phyloP scores from a whole-genome alignment of 2,888 invertebrate genomes.

The Nomada goodeniana region DNA sequence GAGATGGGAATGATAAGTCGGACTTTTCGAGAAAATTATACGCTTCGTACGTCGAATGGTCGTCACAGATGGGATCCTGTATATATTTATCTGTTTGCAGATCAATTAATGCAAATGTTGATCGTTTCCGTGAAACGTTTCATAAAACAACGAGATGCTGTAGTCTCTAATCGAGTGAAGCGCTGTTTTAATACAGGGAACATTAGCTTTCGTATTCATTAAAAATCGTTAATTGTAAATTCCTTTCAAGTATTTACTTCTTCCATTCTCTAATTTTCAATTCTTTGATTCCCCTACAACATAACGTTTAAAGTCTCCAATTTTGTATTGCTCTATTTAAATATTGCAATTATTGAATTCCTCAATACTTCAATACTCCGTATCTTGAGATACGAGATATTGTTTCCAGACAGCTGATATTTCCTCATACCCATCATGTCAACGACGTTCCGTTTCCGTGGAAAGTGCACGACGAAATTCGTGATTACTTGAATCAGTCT shows the following conservation, averaged over 20 bases:
- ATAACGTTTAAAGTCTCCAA: neutral
- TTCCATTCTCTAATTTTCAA: too few relatives aligned
- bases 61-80: neutral
- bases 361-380: neutral
- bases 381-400: neutral
- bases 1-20: conserved; percentile 28
- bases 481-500: conserved; percentile 33
- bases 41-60: conserved; percentile 15
- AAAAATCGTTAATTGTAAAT: too few relatives aligned
- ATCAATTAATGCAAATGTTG: conserved; percentile 31
- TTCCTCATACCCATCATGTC: conserved; percentile 11
- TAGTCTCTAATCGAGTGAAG: conserved; percentile 29
- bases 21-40: conserved; percentile 23
- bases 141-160: too few relatives aligned
- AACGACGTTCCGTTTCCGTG: neutral
- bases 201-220: neutral
- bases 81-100: conserved; percentile 34
- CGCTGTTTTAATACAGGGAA: conserved; percentile 1
- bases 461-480: neutral
- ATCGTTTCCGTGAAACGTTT: conserved; percentile 43
- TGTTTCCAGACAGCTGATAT: neutral
- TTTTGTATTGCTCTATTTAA: neutral
- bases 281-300: neutral
- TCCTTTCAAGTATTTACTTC: too few relatives aligned
- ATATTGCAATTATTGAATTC: too few relatives aligned